Evolutionary conservation across 2,113 vertebrate genomes (phyloP).

Genomic region (Egretta garzetta): DNA sequence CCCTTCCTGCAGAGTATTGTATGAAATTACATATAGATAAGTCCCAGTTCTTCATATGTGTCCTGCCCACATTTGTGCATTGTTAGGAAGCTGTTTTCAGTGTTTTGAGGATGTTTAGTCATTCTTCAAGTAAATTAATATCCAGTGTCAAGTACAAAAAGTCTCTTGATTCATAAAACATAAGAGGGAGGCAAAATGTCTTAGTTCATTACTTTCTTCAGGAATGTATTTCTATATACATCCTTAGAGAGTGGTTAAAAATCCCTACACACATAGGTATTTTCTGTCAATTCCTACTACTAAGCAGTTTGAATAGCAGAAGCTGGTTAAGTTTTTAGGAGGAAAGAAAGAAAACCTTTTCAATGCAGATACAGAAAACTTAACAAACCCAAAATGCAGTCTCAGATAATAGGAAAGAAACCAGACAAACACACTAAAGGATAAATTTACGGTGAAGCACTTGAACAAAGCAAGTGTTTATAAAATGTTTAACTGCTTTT

Average conservation of each 20-base stretch:
- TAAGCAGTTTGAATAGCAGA: background rate
- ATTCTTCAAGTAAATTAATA: background rate
- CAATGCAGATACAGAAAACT: background rate
- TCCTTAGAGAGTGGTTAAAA: background rate
- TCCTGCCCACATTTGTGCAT: background rate
- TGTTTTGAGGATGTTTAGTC: background rate
- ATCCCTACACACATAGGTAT: background rate
- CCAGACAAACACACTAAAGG: background rate
- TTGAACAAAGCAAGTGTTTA: background rate
- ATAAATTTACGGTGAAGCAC: background rate
- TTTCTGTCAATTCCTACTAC: background rate
- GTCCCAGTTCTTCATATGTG: background rate
- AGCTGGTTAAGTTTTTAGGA: background rate
- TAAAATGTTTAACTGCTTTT: background rate
- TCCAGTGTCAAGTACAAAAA: background rate
- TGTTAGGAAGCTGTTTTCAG: background rate
- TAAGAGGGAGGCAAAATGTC: background rate
- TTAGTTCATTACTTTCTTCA: background rate
- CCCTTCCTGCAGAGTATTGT: background rate
- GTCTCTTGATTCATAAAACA: background rate
- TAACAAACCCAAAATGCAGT: background rate
- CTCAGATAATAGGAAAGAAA: background rate
- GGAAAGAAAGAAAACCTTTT: background rate
- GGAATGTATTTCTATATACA: background rate
- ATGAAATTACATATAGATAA: background rate